phyloP scores from a whole-genome alignment of 2,888 invertebrate species.

The Alentia gelatinosa region DNA sequence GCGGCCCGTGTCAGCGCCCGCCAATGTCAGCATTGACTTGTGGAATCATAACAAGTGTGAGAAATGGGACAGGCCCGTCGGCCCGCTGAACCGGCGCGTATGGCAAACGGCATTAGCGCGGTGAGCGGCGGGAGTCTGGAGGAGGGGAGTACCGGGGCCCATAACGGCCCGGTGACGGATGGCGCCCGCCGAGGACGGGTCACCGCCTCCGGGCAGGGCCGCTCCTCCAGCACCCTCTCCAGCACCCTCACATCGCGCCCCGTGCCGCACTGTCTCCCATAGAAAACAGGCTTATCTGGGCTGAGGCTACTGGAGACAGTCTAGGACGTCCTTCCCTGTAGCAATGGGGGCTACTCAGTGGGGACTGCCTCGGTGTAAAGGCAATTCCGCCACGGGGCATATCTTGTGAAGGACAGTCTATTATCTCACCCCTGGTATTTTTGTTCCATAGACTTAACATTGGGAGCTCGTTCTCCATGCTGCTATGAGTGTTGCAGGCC shows the following conservation, averaged over 20 bases:
- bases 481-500: too few species aligned
- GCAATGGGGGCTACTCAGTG: neutral
- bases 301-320: neutral
- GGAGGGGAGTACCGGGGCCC: neutral
- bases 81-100: slow-evolving; percentile 29
- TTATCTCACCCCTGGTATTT: too few species aligned
- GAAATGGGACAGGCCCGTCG: slow-evolving; percentile 34
- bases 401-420: too few species aligned
- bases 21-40: slow-evolving; percentile 14
- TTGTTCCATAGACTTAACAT: too few species aligned
- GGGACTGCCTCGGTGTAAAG: neutral
- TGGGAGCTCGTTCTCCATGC: too few species aligned
- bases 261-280: neutral
- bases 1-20: neutral
- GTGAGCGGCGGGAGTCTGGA: neutral
- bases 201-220: neutral
- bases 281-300: neutral
- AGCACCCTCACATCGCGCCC: neutral
- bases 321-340: neutral
- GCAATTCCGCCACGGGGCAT: neutral
- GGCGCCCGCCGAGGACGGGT: neutral
- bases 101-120: slow-evolving; percentile 34
- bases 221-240: neutral
- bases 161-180: neutral
- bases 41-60: slow-evolving; percentile 43